Evolutionary conservation across 2,888 invertebrate genomes (phyloP).

Genomic region (Aspidiotus rigidus): DNA sequence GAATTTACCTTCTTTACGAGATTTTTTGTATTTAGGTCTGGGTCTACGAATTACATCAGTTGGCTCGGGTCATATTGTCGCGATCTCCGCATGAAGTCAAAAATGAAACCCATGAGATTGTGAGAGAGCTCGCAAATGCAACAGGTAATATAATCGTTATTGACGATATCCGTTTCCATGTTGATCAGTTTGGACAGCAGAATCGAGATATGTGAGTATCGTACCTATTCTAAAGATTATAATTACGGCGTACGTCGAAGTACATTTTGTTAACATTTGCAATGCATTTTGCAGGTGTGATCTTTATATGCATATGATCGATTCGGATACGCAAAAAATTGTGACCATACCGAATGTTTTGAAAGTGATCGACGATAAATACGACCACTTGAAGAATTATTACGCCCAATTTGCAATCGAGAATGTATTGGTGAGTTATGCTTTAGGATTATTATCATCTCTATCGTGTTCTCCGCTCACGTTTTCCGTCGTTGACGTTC

Average conservation of each 20-base stretch:
- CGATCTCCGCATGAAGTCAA: constrained; percentile 68
- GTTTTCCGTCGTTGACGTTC: neutral
- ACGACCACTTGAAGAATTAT: constrained; percentile 71
- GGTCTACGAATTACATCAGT: constrained; percentile 76
- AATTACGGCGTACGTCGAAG: neutral
- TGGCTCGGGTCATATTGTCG: constrained; percentile 74
- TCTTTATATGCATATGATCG: constrained; percentile 73
- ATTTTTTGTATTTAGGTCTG: constrained; percentile 55
- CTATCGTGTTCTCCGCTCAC: neutral
- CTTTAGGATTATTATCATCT: neutral
- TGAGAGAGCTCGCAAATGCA: constrained; percentile 62
- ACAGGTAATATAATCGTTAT: constrained; percentile 70
- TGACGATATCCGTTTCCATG: constrained; percentile 65
- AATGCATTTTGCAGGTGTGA: constrained; percentile 57
- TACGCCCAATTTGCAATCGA: constrained; percentile 65
- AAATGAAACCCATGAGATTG: constrained; percentile 60
- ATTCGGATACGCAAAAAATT: constrained; percentile 62
- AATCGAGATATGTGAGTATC: constrained; percentile 58
- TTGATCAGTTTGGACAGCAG: constrained; percentile 53
- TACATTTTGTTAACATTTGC: neutral
- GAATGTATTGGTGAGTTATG: constrained; percentile 48
- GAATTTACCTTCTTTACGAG: neutral
- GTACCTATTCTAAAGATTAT: neutral
- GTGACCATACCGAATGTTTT: constrained; percentile 67
- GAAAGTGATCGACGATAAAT: constrained; percentile 72